Conservation (phyloP, 1,140 invertebrate genomes). For the Papilio polytes region DNA sequence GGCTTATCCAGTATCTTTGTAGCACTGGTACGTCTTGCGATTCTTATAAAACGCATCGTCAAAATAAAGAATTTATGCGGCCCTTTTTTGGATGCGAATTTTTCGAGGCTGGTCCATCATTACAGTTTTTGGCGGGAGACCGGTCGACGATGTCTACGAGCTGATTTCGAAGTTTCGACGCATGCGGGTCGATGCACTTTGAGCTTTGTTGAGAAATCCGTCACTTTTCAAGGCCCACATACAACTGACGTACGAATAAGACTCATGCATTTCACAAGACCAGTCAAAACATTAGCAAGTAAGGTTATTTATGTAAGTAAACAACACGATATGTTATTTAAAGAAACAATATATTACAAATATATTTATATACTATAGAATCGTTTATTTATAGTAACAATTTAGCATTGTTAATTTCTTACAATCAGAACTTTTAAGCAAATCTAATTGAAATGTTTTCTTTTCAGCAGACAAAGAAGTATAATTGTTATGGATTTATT, state of each 20-base stretch:
- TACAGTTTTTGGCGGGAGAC: constrained; percentile 18
- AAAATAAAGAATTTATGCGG: constrained; percentile 16
- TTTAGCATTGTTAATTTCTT: no score
- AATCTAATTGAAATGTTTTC: no score
- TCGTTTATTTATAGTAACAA: no score
- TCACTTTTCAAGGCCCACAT: constrained; percentile 18
- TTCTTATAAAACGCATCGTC: constrained; percentile 14
- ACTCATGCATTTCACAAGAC: background rate
- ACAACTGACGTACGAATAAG: background rate
- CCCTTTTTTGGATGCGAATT: constrained; percentile 32
- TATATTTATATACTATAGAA: no score
- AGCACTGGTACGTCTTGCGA: background rate
- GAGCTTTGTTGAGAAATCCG: constrained; percentile 18
- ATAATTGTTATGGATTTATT: no score
- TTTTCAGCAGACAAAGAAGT: no score
- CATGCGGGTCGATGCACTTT: background rate
- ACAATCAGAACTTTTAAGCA: no score
- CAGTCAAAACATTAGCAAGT: background rate
- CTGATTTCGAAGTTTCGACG: constrained; percentile 21
- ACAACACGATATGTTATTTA: background rate
- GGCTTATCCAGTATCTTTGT: background rate
- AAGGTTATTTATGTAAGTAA: background rate
- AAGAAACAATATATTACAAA: no score
- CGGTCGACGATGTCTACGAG: constrained; percentile 18
- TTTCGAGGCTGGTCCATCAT: constrained; percentile 17